Evolutionary conservation across 2,888 invertebrate species (phyloP), one percentile per base, ranked within the genome.

Genomic region (Auanema sp.): DNA sequence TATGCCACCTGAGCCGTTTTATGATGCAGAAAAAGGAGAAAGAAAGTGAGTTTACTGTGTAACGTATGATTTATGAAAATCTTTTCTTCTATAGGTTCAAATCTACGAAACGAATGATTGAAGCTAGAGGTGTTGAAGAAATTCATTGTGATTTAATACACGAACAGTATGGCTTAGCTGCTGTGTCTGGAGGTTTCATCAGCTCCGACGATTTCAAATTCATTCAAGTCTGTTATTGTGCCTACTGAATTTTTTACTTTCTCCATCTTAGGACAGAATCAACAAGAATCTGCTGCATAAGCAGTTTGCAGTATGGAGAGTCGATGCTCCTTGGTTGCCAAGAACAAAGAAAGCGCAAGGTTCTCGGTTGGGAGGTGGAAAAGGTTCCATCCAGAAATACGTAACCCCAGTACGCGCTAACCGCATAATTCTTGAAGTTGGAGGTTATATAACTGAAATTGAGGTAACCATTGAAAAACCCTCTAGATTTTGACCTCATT

Each of bases 291-390:
- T 97, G 80, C 90, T 94, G 77, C 85, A 88, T 21, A 89, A 88
- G 69, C 88, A 89, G 64, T 99, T 96, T 88, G 93, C 94, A 0
- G 87, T 92, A 40, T 99, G 96, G 95, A 88, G 98, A 77, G 87
- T 98, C 0, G 93, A 93, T 78, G 87, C 92, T 0, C 95, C 96
- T 0, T 99, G 97, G 97, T 93, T 96, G 81, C 91, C 97, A 0
- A 86, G 94, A 11, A 92, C 92, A 0, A 92, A 90, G 84, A 92
- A 92, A 56, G 76, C 80, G 2, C 80, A 81, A 65, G 79, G 58
- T 52, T 6, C 77, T 8, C 69, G 78, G 41, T 66, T 81, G 10
- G 80, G 80, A 64, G 93, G 94, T 71, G 97, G 97, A 14, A 98
- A 98, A 88, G 93, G 92, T 8, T 87, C 90, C 0, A 94, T 99